Evolutionary conservation across 2,888 invertebrate genomes (phyloP).

Genomic region (Hanleya hanleyi): DNA sequence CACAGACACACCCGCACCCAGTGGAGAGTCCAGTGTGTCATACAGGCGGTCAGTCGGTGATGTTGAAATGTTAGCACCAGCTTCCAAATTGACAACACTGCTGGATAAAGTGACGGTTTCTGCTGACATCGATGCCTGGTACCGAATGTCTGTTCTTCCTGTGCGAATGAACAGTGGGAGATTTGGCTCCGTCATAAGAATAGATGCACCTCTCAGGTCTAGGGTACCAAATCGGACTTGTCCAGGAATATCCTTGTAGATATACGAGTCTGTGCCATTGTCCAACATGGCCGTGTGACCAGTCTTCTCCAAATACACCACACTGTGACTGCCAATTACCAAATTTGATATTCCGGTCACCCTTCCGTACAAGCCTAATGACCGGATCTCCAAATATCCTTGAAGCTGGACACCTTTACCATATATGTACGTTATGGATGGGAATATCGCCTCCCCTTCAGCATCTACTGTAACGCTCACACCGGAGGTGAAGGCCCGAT

Average conservation of each 20-base stretch:
- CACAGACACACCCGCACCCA: conserved; percentile 39
- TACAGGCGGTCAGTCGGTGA: conserved; percentile 47
- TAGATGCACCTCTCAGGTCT: conserved; percentile 48
- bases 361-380: conserved; percentile 46
- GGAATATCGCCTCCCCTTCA: conserved; percentile 44
- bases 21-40: conserved; percentile 43
- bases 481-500: conserved; percentile 49
- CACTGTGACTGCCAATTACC: conserved; percentile 45
- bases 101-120: conserved; percentile 48
- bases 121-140: conserved; percentile 48
- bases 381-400: conserved; percentile 38
- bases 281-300: conserved; percentile 49
- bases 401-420: conserved; percentile 46
- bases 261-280: conserved; percentile 36
- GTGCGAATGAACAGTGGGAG: conserved; percentile 35
- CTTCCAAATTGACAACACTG: conserved; percentile 48
- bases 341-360: conserved; percentile 50
- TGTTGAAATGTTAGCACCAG: conserved; percentile 50
- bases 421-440: conserved; percentile 49
- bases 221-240: conserved; percentile 45
- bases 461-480: conserved; percentile 51
- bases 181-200: conserved; percentile 46
- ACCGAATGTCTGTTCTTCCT: conserved; percentile 47
- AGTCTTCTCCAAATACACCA: conserved; percentile 40
- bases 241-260: conserved; percentile 37